Percentiles rank a stretch among this genome's conserved stretches.
Conservation (phyloP, 2,797 vertebrate species). For the Setipinna tenuifilis region DNA sequence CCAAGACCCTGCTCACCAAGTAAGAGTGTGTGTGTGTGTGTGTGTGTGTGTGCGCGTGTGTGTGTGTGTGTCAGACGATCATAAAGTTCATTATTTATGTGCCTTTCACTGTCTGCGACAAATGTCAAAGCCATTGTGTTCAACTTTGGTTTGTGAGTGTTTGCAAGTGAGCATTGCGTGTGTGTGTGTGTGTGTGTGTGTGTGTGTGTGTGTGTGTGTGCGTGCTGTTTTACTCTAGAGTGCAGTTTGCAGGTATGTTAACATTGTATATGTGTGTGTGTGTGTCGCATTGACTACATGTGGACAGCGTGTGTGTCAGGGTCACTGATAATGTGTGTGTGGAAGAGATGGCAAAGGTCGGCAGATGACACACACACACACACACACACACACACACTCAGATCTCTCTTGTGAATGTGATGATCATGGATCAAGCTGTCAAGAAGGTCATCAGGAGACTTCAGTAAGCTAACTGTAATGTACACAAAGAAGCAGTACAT, state of each 20-base stretch:
- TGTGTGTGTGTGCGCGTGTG: neutral
- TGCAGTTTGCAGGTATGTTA: neutral
- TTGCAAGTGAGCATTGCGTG: neutral
- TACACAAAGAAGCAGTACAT: neutral
- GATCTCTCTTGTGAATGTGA: neutral
- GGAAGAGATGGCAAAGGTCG: neutral
- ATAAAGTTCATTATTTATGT: no score
- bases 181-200: neutral
- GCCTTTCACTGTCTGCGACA: neutral
- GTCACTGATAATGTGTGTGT: neutral
- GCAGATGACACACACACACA: neutral
- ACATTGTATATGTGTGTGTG: neutral
- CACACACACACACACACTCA: neutral
- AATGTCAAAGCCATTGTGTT: neutral
- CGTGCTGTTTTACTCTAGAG: neutral
- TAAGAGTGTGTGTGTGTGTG: slow-evolving; percentile 59
- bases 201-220: neutral
- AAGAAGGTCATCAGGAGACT: neutral
- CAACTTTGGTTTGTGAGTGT: neutral
- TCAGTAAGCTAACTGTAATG: neutral
- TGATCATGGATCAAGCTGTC: neutral
- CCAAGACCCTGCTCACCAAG: slow-evolving; percentile 92
- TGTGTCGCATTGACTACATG: neutral
- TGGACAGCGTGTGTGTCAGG: neutral
- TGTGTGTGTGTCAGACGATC: neutral